Conservation (phyloP, 2,888 invertebrate genomes). For the Bellardia bayeri region DNA sequence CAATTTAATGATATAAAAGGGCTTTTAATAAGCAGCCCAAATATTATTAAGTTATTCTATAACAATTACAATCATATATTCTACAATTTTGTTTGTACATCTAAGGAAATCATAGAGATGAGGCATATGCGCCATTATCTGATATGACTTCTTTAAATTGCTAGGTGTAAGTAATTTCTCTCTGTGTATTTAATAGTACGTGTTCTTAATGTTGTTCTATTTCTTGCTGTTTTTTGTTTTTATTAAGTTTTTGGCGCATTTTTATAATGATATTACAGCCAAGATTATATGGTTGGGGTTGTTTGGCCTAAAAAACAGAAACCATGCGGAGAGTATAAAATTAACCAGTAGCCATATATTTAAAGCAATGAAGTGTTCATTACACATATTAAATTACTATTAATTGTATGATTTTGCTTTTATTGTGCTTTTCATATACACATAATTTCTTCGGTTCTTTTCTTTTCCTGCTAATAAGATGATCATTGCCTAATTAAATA, state of each 20-base stretch:
- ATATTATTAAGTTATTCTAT: too few relatives aligned
- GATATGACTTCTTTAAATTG: too few relatives aligned
- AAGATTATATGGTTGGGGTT: constrained; percentile 59
- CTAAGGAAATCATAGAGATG: too few relatives aligned
- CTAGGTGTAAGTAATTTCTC: background rate
- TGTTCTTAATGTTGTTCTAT: constrained; percentile 41
- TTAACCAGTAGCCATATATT: constrained; percentile 70
- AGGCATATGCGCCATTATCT: too few relatives aligned
- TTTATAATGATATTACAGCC: constrained; percentile 59
- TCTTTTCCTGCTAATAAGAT: constrained; percentile 20
- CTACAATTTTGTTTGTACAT: too few relatives aligned
- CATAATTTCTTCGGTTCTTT: background rate
- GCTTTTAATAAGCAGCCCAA: too few relatives aligned
- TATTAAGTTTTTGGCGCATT: constrained; percentile 51
- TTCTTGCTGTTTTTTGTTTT: background rate
- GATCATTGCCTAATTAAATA: constrained; percentile 45
- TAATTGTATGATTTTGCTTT: constrained; percentile 56
- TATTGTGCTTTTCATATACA: background rate
- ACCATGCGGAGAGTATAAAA: constrained; percentile 38
- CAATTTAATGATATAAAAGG: too few relatives aligned
- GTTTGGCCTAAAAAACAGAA: constrained; percentile 63
- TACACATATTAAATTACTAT: constrained; percentile 62
- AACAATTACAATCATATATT: too few relatives aligned
- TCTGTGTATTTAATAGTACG: constrained; percentile 37
- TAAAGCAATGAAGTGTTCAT: constrained; percentile 68